Base-by-base conservation (phyloP, 2,113 vertebrate genomes). In the Clarias magur region DNA sequence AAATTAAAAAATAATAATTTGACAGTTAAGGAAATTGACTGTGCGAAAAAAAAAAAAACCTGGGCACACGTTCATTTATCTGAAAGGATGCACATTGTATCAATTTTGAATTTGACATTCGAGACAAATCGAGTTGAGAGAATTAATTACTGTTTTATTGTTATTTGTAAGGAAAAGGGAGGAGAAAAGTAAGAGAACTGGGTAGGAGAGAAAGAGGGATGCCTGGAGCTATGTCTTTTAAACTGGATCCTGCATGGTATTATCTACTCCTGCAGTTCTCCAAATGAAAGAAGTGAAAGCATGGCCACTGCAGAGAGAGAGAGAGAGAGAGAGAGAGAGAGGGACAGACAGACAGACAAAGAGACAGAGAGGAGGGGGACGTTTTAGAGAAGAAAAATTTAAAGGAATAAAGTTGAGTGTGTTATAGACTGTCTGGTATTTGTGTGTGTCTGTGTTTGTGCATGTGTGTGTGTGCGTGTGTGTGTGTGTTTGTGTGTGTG, bases 71-170 rank as follows among this genome's bases (percentile, higher is more conserved):
- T 93, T 94, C 91, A 93, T 98, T 99, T 99, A 99, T 99, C 97
- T 97, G 96, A 99, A 97, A 99, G 97, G 96, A 97, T 96, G 96
- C 97, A 99, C 97, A 97, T 97, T 97, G 95, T 97, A 96, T 96
- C 93, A 95, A 91, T 96, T 97, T 94, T 19, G 17, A 80, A 25
- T 80, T 34, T 60, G 11, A 80, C 78, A 80, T 60, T n/a, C n/a
- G 59, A 38, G 34, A 95, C 91, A 96, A 94, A 87, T 91, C 88
- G 94, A 95, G 93, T 95, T 95, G 95, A 96, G 96, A 96, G 96
- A 98, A 98, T 98, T 98, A 98, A 99, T 99, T 97, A 97, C 96
- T 96, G 27, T 99, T 97, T 97, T 88, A 94, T 95, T 95, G 93
- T 94, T 98, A 94, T 95, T 95, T 95, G 93, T 93, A 95, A 93